Evolutionary conservation across 64 coral and sea anemone species (phyloP), one percentile per base, ranked within the genome.

Genomic region (Stichodactyla helianthus): DNA sequence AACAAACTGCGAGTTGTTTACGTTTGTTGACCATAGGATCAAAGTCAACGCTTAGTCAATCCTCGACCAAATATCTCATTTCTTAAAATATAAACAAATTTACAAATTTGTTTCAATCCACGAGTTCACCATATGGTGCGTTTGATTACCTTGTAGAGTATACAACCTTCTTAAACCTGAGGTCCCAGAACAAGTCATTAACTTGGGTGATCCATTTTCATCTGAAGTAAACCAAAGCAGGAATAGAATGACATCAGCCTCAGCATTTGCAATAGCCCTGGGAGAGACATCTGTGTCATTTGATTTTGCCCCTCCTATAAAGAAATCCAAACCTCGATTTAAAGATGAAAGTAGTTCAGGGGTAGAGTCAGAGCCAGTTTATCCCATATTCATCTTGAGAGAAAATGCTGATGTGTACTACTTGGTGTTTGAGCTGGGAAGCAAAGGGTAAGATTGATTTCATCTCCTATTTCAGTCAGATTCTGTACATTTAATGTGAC

Each of bases 391-490:
- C 79, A 67, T 99, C 31, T 71, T 99, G 77, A 89, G 91, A 86
- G 97, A 99, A 82, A 99, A 99, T 95, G 90, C 89, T 51, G 97
- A 99, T 57, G 89, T 99, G 16, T 99, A 85, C n/a, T 95, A 99
- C 84, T 87, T 99, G 86, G 31, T 93, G 53, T 78, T 95, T 54
- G 71, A 67, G 51, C 89, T 95, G 68, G 70, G 82, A 10, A 87
- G 77, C 27, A 86, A 91, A 53, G 80, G 93, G 93, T 95, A 55
- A 86, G 86, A 10, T 10, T 89, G 10, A 7, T 7, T 11, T 50
- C 1, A n/a, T 51, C 12, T 55, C 9, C 19, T 53, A 27, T 52
- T 61, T 26, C 13, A 52, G 16, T 71, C 35, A 44, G 35, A 44
- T 44, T 44, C 35, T 44, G 35, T 44, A 44, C 1, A 44, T 44